Evolutionary conservation across 1,140 invertebrate genomes (phyloP).

Genomic region (Hydropsyche tenuis): DNA sequence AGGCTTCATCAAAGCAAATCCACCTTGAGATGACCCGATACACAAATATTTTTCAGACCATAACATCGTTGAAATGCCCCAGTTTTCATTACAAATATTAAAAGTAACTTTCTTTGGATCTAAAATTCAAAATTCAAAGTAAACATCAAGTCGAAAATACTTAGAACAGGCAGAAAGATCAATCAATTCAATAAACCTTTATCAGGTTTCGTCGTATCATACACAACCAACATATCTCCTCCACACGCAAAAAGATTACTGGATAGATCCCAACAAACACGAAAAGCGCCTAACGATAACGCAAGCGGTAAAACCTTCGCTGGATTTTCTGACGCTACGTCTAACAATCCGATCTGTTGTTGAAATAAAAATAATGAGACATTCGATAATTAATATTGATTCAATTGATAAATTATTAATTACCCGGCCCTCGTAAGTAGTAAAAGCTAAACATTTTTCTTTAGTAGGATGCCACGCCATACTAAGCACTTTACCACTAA

Average conservation of each 20-base stretch:
- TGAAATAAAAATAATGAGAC: not conserved
- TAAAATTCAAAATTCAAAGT: constrained; percentile 45
- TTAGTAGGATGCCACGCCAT: constrained; percentile 79
- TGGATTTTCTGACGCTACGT: constrained; percentile 54
- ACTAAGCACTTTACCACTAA: constrained; percentile 74
- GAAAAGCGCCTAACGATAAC: constrained; percentile 53
- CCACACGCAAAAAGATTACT: constrained; percentile 62
- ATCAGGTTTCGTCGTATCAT: constrained; percentile 56
- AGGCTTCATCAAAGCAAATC: constrained; percentile 52
- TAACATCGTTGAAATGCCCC: constrained; percentile 51
- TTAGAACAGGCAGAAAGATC: not conserved
- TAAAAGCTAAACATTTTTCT: constrained; percentile 77
- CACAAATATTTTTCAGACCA: constrained; percentile 52
- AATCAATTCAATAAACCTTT: constrained; percentile 56
- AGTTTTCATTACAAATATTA: constrained; percentile 52
- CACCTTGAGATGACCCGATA: constrained; percentile 52
- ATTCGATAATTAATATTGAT: not conserved
- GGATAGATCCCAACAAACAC: constrained; percentile 55
- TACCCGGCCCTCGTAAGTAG: constrained; percentile 76
- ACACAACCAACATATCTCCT: constrained; percentile 61
- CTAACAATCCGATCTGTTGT: constrained; percentile 63
- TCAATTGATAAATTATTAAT: constrained; percentile 48
- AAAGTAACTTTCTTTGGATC: constrained; percentile 52
- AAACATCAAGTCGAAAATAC: not conserved
- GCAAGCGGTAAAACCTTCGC: constrained; percentile 51